Conservation (phyloP, 2,797 vertebrate species). For the Craterocephalus amniculus region DNA sequence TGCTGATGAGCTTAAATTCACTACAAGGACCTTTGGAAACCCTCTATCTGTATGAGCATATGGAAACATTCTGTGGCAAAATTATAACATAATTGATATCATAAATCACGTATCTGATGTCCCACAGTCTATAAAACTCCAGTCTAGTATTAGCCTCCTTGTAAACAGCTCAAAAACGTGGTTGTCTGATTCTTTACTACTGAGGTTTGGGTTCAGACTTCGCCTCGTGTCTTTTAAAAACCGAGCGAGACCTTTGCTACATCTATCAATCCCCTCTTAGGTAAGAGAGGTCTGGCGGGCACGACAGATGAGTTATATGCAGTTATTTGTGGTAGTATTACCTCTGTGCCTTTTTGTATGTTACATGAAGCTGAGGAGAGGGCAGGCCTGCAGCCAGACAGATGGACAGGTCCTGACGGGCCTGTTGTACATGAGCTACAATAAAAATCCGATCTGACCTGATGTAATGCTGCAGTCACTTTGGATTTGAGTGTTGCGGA, state of each 20-base stretch:
- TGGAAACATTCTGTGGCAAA: neutral
- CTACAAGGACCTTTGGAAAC: neutral
- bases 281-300: constrained; percentile 7
- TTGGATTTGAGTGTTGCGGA: neutral
- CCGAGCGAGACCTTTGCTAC: neutral
- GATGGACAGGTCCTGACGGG: constrained; percentile 26
- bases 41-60: neutral
- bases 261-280: constrained; percentile 11
- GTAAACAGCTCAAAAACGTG: neutral
- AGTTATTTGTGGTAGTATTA: neutral
- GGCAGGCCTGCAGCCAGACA: constrained; percentile 16
- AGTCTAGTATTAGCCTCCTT: neutral
- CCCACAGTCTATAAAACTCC: constrained; percentile 1
- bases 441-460: constrained; percentile 51
- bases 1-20: neutral
- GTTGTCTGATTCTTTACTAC: neutral
- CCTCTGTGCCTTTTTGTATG: neutral
- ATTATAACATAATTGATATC: neutral
- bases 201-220: neutral
- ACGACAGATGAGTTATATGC: constrained; percentile 1
- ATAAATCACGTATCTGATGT: neutral
- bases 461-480: constrained; percentile 48
- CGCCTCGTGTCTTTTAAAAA: constrained; percentile 15
- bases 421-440: constrained; percentile 22
- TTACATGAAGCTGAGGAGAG: neutral